Base-by-base conservation (phyloP, 37 sponge, comb jelly and placozoan genomes). In the Halichondria panicea region DNA sequence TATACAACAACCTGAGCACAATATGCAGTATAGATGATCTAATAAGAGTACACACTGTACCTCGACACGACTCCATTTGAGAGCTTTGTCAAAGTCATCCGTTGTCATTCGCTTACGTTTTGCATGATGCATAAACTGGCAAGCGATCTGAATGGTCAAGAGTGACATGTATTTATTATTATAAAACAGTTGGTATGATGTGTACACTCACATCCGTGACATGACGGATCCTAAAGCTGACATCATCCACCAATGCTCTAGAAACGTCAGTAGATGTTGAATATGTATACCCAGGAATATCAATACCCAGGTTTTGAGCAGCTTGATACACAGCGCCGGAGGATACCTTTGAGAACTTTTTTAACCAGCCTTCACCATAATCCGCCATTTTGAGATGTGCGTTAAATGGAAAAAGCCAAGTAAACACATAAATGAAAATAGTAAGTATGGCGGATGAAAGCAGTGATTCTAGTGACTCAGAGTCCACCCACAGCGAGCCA, bases 41-140 rank as follows among this genome's bases (percentile, higher is more conserved):
- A 4, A 7, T 19, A 7, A n/a, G 7, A 19, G 6, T 18, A 24
- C n/a, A 25, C 3, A 55, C 40, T 71, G 39, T 56, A 87, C 92
- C 78, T 91, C 88, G 15, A 83, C n/a, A 35, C 69, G 61, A 42
- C 79, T 86, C 88, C 83, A 91, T 27, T 91, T 82, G 28, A 91
- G 63, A n/a, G 92, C 92, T 41, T 65, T 77, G 71, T 74, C 61
- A 27, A 91, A 33, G 43, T 91, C 92, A 7, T 83, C 84, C 19
- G 60, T 44, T 3, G 36, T 68, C 15, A 91, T 55, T 19, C 71
- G 44, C 59, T 72, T 70, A 19, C 92, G 54, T 68, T 87, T 91
- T 3, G 80, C 54, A 54, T 91, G 92, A 13, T 54, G 46, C 84
- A 83, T 82, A 28, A 91, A 86, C 63, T 91, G 88, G 36, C 41